Conservation (phyloP, 2,888 invertebrate species). For the Nemoura dubitans region DNA sequence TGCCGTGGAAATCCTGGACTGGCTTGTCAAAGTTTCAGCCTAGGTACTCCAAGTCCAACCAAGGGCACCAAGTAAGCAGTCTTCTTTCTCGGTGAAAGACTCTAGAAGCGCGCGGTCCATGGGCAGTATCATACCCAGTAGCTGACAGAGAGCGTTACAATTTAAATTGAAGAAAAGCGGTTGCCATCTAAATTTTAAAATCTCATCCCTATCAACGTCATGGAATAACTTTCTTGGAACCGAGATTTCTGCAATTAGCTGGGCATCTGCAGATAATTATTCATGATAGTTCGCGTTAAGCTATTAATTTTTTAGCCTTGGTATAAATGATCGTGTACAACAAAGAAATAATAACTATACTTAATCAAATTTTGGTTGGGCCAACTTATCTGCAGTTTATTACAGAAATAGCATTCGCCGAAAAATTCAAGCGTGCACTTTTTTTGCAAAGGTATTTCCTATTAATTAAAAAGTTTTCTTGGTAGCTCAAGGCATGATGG, state of each 20-base stretch:
- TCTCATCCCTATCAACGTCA: neutral
- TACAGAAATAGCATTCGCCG: conserved; percentile 12
- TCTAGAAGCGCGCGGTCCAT: neutral
- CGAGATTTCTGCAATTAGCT: neutral
- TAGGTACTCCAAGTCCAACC: no score
- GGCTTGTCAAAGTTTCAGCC: neutral
- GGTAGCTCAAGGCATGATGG: neutral
- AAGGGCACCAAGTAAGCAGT: neutral
- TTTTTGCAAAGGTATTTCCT: neutral
- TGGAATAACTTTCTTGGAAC: neutral
- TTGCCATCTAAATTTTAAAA: neutral
- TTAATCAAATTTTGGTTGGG: conserved; percentile 5
- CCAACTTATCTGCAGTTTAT: conserved; percentile 4
- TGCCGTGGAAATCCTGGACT: neutral
- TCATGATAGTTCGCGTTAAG: neutral
- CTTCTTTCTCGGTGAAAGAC: neutral
- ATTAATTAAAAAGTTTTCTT: neutral
- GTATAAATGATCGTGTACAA: neutral
- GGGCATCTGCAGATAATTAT: neutral
- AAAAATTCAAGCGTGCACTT: neutral
- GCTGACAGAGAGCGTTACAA: neutral
- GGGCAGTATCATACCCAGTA: neutral
- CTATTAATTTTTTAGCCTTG: conserved; percentile 7
- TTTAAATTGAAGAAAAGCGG: neutral
- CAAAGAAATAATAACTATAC: conserved; percentile 12